Evolutionary conservation across 2,797 vertebrate species (phyloP).

Genomic region (Leucoraja ocellata): DNA sequence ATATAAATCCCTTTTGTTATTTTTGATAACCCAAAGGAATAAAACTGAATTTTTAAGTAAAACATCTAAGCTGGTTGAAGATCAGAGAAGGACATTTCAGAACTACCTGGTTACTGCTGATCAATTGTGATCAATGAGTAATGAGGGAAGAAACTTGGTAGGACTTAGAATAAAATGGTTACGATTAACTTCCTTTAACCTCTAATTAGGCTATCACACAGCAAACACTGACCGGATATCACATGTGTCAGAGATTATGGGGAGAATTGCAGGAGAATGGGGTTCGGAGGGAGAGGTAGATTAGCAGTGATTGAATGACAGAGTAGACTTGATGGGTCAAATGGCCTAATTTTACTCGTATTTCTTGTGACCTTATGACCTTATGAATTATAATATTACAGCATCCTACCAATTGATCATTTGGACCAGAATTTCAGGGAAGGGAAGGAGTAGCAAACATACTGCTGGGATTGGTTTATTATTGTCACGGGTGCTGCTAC

Average conservation of each 20-base stretch:
- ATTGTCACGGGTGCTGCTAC: no score
- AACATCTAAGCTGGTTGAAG: background rate
- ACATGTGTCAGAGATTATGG: no score
- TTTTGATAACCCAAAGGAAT: background rate
- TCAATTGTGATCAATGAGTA: background rate
- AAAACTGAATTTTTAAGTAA: background rate
- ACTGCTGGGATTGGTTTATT: no score
- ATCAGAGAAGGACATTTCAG: background rate
- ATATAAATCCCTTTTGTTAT: background rate
- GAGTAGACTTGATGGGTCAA: no score
- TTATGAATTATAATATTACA: background rate
- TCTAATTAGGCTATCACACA: background rate
- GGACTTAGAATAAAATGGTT: background rate
- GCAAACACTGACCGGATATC: background rate
- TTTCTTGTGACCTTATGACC: no score
- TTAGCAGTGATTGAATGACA: no score
- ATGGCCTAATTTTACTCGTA: no score
- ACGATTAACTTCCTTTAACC: background rate
- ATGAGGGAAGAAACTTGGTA: background rate
- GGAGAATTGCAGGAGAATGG: no score
- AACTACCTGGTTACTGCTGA: background rate
- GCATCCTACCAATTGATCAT: background rate
- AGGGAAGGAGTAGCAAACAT: background rate
- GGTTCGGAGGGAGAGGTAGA: no score
- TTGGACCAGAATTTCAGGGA: background rate